phyloP scores from a whole-genome alignment of 2,888 invertebrate genomes.

The Bellardia pandia region DNA sequence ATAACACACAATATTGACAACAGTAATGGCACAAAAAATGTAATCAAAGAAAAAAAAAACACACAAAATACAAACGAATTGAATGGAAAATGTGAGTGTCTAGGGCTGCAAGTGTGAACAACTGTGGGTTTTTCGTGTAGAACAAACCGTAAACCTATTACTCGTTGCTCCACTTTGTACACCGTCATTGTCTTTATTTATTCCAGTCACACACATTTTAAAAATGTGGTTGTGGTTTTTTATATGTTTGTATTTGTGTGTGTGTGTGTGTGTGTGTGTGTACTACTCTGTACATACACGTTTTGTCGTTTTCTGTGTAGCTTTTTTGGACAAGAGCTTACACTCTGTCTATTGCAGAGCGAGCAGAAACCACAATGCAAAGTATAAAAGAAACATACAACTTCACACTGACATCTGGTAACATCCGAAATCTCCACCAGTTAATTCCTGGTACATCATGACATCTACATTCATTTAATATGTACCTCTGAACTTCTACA shows the following conservation, averaged over 20 bases:
- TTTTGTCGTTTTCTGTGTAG: slow-evolving; percentile 24
- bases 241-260: neutral
- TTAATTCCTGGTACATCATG: slow-evolving; percentile 60
- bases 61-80: neutral
- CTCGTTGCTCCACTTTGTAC: slow-evolving; percentile 28
- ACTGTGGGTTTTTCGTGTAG: slow-evolving; percentile 16
- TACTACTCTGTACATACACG: neutral
- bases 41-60: neutral
- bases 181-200: slow-evolving; percentile 33
- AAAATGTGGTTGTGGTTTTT: slow-evolving; percentile 59
- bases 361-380: slow-evolving; percentile 63
- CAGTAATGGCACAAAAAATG: neutral
- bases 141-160: slow-evolving; percentile 60
- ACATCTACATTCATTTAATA: slow-evolving; percentile 51
- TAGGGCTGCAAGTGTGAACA: neutral
- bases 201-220: slow-evolving; percentile 67
- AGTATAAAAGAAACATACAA: slow-evolving; percentile 47
- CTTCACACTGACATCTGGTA: slow-evolving; percentile 11
- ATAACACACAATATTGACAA: slow-evolving; percentile 20
- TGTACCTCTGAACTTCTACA: slow-evolving; percentile 45
- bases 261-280: neutral
- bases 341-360: slow-evolving; percentile 1
- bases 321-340: slow-evolving; percentile 62
- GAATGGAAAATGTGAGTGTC: neutral
- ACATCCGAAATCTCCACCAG: slow-evolving; percentile 35